Base-by-base conservation (phyloP, 2,113 vertebrate species). In the Ciconia stormi region DNA sequence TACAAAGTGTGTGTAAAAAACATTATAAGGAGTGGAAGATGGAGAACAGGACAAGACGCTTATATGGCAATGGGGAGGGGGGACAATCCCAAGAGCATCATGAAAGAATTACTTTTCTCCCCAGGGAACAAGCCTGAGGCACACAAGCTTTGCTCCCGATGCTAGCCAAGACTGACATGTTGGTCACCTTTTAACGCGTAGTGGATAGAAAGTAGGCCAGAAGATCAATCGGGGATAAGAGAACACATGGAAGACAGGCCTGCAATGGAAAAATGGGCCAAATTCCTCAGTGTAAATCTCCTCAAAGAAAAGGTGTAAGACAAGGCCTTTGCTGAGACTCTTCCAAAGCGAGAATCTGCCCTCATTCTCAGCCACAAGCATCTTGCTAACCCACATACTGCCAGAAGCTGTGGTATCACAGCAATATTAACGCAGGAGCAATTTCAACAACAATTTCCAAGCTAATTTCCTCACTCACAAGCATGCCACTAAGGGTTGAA, bases 271-370 rank as follows among this genome's bases (percentile, higher is more conserved):
- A 96, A 95, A 66, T 55, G 87, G 95, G 87, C 55, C 81, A 85
- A 88, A 70, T 73, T 96, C 74, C 87, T 76, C 82, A 62, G 40
- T 50, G 76, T 70, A 53, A 69, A 73, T 32, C 74, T 74, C 73
- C 52, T 92, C 82, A 78, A 86, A 95, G 82, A 85, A 89, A 90
- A 94, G 71, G 79, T 80, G 63, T 94, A 95, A 95, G 93, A 92
- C 85, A 67, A 93, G 58, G 81, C 81, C 86, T 91, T 82, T 66
- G 69, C 82, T 80, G 82, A 88, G 79, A 55, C 36, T 80, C 90
- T 90, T 95, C 72, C 56, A 42, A 89, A 96, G 73, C 36, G 47
- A 94, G 73, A 92, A 90, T 26, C 29, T 78, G 92, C 76, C 96
- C 92, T 93, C 90, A 25, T 95, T 94, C 79, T 86, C 21, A 4